Percentiles rank a stretch among this genome's conserved stretches.
These are phyloP conservation scores for Apotomis turbidana DNA, from an alignment of 2,888 invertebrate genomes.

Conservation along the genomic window DNA sequence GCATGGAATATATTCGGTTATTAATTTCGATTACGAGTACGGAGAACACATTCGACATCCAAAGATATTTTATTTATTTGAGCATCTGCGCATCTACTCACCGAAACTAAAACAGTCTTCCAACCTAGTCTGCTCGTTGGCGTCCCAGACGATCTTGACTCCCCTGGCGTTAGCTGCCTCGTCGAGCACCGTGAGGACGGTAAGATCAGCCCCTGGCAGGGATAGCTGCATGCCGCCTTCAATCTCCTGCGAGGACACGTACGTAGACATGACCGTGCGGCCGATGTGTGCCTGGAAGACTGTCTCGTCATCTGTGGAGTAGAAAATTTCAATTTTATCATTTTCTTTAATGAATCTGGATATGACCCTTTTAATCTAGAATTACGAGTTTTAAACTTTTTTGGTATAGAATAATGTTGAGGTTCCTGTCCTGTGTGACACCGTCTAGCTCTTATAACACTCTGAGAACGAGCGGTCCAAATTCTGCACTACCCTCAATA, in stretches of 20 bases:
- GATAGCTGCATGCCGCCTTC: conserved; percentile 64
- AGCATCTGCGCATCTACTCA: conserved; percentile 45
- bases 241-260: conserved; percentile 59
- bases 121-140: conserved; percentile 57
- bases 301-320: conserved; percentile 53
- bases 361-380: no score
- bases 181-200: conserved; percentile 63
- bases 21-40: no score
- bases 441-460: no score
- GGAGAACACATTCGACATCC: conserved; percentile 15
- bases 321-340: no score
- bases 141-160: conserved; percentile 69
- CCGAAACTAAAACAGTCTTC: conserved; percentile 81
- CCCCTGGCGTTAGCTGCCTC: conserved; percentile 58
- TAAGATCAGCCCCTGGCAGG: conserved; percentile 63
- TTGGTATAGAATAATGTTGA: no score
- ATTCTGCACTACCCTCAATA: no score
- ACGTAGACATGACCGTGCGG: conserved; percentile 61
- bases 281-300: conserved; percentile 67
- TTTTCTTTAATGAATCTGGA: no score
- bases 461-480: no score
- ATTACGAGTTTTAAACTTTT: no score
- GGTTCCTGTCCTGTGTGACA: no score
- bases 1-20: conserved; percentile 41
- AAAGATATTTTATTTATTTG: neutral